phyloP scores from a whole-genome alignment of 1,140 invertebrate genomes.

The Drosophila willistoni region DNA sequence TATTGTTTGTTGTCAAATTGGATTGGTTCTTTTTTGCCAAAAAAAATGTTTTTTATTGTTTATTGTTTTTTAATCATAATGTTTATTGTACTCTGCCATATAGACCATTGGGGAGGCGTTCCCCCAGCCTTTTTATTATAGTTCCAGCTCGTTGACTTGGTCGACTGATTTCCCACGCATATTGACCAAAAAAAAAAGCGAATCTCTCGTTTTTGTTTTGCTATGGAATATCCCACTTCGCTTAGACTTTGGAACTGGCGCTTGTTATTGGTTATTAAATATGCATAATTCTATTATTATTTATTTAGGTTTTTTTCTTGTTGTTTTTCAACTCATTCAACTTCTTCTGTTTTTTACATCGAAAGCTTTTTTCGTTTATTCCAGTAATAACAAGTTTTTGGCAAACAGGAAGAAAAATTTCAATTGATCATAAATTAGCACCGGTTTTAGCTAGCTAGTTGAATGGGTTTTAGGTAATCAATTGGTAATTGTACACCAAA shows the following conservation, averaged over 20 bases:
- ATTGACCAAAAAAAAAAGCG: conserved; percentile 32
- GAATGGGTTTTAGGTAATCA: conserved; percentile 16
- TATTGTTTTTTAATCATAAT: conserved; percentile 79
- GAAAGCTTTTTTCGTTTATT: too few relatives aligned
- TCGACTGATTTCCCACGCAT: conserved; percentile 60
- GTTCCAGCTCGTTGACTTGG: conserved; percentile 41
- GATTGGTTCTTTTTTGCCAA: conserved; percentile 21
- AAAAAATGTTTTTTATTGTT: conserved; percentile 57
- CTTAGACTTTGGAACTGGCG: conserved; percentile 45
- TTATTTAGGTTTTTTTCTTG: not conserved
- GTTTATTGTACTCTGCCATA: conserved; percentile 55
- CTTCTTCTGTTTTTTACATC: too few relatives aligned
- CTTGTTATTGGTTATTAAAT: conserved; percentile 30
- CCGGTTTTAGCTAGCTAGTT: conserved; percentile 21
- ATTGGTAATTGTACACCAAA: conserved; percentile 13
- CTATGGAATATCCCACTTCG: conserved; percentile 22
- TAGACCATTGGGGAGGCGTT: conserved; percentile 46
- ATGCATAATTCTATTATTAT: conserved; percentile 4
- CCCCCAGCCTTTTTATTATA: conserved; percentile 17
- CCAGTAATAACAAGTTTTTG: conserved; percentile 18
- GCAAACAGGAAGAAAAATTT: conserved; percentile 1
- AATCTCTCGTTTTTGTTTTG: too few relatives aligned
- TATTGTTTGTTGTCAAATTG: conserved; percentile 54
- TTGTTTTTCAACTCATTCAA: too few relatives aligned
- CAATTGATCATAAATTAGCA: conserved; percentile 36